Conservation (phyloP, 2,797 vertebrate genomes). For the Sphenopsis melanotis region DNA sequence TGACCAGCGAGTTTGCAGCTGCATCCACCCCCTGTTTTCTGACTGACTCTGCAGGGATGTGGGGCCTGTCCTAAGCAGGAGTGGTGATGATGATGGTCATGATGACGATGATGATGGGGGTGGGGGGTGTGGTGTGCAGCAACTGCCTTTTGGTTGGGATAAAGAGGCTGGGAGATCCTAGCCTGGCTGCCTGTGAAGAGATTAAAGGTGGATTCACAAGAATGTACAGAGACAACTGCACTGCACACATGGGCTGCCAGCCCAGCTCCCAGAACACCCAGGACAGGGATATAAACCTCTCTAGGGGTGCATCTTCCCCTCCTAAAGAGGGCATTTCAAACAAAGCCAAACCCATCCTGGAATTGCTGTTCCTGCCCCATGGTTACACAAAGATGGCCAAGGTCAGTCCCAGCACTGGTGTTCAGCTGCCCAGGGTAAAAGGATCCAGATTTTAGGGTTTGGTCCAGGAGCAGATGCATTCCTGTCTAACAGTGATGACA, state of each 20-base stretch:
- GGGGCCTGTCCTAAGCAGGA: not conserved
- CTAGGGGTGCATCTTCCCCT: not conserved
- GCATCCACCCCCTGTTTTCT: not conserved
- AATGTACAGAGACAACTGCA: not conserved
- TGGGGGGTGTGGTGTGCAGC: not conserved
- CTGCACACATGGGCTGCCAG: not conserved
- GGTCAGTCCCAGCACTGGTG: not conserved
- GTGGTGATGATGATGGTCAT: not conserved
- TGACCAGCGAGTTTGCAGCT: not conserved
- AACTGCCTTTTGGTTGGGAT: not conserved
- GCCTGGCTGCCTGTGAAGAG: not conserved
- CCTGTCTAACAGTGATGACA: rapidly evolving
- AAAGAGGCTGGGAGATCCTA: not conserved
- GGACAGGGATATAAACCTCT: rapidly evolving
- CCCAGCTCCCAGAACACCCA: not conserved
- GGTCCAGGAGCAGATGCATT: not conserved
- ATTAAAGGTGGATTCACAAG: not conserved
- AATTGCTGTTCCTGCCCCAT: not conserved
- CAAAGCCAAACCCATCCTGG: not conserved
- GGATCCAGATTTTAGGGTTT: not conserved
- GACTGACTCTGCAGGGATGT: rapidly evolving
- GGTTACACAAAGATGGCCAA: not conserved
- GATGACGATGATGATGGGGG: not conserved
- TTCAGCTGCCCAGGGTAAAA: not conserved
- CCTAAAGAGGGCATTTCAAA: not conserved